Evolutionary conservation across 2,797 vertebrate genomes (phyloP).

Genomic region (Diceros bicornis): DNA sequence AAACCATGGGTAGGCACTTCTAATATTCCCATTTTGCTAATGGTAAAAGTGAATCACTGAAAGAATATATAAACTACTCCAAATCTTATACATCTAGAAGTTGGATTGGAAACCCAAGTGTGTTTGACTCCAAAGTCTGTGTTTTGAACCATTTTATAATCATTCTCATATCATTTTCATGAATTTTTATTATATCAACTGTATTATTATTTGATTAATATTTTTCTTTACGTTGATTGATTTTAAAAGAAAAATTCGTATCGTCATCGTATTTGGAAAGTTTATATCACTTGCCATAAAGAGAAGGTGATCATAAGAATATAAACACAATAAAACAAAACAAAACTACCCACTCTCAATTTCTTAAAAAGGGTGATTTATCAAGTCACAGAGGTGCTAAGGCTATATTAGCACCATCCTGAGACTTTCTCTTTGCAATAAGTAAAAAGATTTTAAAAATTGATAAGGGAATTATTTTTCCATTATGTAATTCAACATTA

Average conservation of each 20-base stretch:
- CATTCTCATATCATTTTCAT: not conserved
- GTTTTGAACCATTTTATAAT: not conserved
- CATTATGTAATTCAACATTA: not conserved
- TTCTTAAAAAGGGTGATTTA: not conserved
- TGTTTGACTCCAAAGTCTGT: not conserved
- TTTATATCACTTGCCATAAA: not conserved
- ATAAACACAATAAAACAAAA: not conserved
- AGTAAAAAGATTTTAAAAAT: not conserved
- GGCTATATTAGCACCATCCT: not conserved
- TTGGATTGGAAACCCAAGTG: not conserved
- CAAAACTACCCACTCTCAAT: not conserved
- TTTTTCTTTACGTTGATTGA: not conserved
- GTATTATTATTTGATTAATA: not conserved
- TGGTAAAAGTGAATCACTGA: not conserved
- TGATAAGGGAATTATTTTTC: not conserved
- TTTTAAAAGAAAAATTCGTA: not conserved
- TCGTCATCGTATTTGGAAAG: not conserved
- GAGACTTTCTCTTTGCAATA: constrained; percentile 39
- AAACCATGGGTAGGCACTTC: not conserved
- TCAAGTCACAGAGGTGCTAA: not conserved
- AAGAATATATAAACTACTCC: not conserved
- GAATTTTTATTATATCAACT: not conserved
- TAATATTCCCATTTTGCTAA: not conserved
- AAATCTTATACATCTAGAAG: not conserved
- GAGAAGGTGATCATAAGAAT: not conserved